Evolutionary conservation across 2,113 vertebrate species (phyloP).

Genomic region (Otis tarda): DNA sequence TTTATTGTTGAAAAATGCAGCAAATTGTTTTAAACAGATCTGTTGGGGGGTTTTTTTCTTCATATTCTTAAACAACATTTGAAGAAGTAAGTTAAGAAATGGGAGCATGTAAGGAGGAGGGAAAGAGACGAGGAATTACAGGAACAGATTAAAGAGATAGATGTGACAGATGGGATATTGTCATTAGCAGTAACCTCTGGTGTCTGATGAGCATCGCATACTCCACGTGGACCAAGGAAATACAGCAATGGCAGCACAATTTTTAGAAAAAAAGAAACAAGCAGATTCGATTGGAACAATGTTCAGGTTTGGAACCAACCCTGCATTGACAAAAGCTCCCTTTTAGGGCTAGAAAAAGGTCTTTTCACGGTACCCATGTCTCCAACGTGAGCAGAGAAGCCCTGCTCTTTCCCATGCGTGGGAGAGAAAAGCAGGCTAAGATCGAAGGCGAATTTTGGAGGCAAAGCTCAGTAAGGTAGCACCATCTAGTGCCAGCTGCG

Average conservation of each 20-base stretch:
- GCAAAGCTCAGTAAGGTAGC: background rate
- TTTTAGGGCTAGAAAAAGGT: background rate
- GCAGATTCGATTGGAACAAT: background rate
- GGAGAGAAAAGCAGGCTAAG: background rate
- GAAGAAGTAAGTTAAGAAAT: background rate
- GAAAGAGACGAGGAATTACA: background rate
- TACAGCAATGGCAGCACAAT: background rate
- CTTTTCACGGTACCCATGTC: rapidly evolving
- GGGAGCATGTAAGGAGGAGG: background rate
- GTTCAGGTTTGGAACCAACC: background rate
- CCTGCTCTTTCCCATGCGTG: rapidly evolving
- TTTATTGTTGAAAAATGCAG: background rate
- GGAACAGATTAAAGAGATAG: background rate
- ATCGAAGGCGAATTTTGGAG: rapidly evolving
- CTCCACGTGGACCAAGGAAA: rapidly evolving
- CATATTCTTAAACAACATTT: background rate
- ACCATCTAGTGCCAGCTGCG: constrained; percentile 30
- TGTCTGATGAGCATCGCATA: background rate
- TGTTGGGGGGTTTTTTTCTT: background rate
- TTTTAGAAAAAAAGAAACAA: background rate
- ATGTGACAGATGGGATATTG: background rate
- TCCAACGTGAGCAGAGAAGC: rapidly evolving
- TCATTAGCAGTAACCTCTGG: background rate
- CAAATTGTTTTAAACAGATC: background rate
- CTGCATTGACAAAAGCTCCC: background rate